Percentiles rank a stretch among this genome's conserved stretches.
These are phyloP conservation scores for Acromyrmex charruanus DNA, from an alignment of 1,140 invertebrate species.

Conservation along the genomic window DNA sequence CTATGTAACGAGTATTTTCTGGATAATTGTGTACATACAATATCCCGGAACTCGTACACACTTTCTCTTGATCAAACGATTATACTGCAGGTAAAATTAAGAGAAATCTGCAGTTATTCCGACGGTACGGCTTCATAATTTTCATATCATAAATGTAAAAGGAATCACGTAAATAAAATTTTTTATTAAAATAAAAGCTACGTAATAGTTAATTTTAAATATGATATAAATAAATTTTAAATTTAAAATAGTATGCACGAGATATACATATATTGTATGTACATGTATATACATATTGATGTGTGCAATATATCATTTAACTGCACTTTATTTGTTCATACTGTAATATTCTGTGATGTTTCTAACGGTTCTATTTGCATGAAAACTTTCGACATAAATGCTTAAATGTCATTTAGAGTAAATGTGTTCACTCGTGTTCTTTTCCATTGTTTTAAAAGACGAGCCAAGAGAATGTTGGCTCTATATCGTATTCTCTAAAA, in stretches of 20 bases:
- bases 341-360: neutral
- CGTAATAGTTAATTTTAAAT: neutral
- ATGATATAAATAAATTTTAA: neutral
- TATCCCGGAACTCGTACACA: neutral
- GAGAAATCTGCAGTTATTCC: neutral
- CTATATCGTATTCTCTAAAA: neutral
- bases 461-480: neutral
- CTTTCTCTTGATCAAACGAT: constrained; percentile 34
- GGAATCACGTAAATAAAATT: neutral
- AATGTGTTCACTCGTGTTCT: constrained; percentile 5
- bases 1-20: constrained; percentile 7
- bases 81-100: neutral
- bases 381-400: constrained; percentile 28
- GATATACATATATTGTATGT: neutral
- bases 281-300: neutral
- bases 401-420: neutral
- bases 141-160: neutral
- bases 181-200: neutral
- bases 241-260: neutral
- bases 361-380: neutral
- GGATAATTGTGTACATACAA: constrained; percentile 31
- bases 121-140: neutral
- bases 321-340: neutral
- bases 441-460: neutral
- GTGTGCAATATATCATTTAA: neutral